These are phyloP conservation scores for Bemisia tabaci DNA, from an alignment of 1,140 invertebrate genomes.

Conservation along the genomic window DNA sequence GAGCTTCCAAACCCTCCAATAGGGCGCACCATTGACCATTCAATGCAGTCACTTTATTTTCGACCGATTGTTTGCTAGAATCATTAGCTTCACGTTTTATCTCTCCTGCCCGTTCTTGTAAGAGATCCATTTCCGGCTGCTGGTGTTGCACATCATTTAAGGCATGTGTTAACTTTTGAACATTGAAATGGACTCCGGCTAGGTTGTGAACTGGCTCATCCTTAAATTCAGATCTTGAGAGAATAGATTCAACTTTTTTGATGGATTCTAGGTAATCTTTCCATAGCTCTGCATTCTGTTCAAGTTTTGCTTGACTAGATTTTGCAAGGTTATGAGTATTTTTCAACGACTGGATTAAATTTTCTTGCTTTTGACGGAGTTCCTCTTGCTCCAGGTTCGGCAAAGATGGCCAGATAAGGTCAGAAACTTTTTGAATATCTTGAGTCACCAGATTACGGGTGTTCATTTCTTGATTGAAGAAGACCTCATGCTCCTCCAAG, in stretches of 20 bases:
- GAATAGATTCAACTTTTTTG: slow-evolving; percentile 56
- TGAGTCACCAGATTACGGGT: slow-evolving; percentile 67
- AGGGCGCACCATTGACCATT: slow-evolving; percentile 60
- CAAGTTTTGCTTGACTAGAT: slow-evolving; percentile 14
- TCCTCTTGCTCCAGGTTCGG: slow-evolving; percentile 65
- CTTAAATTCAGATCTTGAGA: slow-evolving; percentile 53
- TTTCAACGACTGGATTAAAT: slow-evolving; percentile 60
- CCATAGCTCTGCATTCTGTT: slow-evolving; percentile 37
- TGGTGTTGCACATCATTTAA: slow-evolving; percentile 59
- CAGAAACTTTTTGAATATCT: slow-evolving; percentile 64
- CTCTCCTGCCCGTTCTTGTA: slow-evolving; percentile 49
- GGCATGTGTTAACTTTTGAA: slow-evolving; percentile 62
- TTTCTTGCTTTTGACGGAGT: slow-evolving; percentile 58
- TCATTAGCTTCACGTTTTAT: slow-evolving; percentile 47
- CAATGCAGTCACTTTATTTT: slow-evolving; percentile 43
- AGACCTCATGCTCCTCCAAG: slow-evolving; percentile 72
- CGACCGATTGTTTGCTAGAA: slow-evolving; percentile 43
- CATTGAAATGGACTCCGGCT: slow-evolving; percentile 60
- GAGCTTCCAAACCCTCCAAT: slow-evolving; percentile 48
- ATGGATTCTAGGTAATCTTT: slow-evolving; percentile 60
- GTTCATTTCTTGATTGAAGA: slow-evolving; percentile 60
- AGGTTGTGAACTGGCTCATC: slow-evolving; percentile 62
- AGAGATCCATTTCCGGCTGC: slow-evolving; percentile 42
- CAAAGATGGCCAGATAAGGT: slow-evolving; percentile 75
- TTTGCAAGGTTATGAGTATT: slow-evolving; percentile 61